These are phyloP conservation scores for Leucopternis melanops DNA, from an alignment of 2,113 vertebrate genomes.

Conservation along the genomic window DNA sequence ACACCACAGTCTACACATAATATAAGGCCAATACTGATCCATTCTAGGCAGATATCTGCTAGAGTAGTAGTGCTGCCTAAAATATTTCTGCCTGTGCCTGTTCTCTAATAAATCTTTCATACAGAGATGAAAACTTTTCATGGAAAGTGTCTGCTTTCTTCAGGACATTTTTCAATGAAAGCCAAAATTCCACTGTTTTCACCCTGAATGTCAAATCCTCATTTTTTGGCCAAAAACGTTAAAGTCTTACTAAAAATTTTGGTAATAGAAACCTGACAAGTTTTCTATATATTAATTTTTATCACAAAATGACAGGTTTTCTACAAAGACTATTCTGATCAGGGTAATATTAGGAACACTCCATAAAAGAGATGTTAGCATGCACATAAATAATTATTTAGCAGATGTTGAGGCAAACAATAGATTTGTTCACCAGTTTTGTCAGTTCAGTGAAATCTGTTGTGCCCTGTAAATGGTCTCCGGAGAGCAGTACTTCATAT, in stretches of 20 bases:
- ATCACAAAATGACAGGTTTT: not conserved
- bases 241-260: not conserved
- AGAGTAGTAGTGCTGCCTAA: not conserved
- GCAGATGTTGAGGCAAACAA: not conserved
- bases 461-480: not conserved
- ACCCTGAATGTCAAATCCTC: not conserved
- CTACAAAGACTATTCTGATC: not conserved
- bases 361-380: not conserved
- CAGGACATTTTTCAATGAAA: not conserved
- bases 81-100: not conserved
- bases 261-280: not conserved
- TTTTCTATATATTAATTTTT: not conserved
- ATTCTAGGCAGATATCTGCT: not conserved
- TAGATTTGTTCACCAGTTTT: not conserved
- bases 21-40: conserved; percentile 4
- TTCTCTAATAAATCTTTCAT: not conserved
- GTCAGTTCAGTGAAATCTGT: not conserved
- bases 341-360: not conserved
- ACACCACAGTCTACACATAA: not conserved
- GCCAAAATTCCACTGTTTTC: not conserved
- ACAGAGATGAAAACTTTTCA: not conserved
- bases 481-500: not conserved
- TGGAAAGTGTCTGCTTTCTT: not conserved
- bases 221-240: not conserved
- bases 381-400: not conserved